These are phyloP conservation scores for Mystacornis crossleyi DNA, from an alignment of 2,113 vertebrate genomes.

Conservation along the genomic window DNA sequence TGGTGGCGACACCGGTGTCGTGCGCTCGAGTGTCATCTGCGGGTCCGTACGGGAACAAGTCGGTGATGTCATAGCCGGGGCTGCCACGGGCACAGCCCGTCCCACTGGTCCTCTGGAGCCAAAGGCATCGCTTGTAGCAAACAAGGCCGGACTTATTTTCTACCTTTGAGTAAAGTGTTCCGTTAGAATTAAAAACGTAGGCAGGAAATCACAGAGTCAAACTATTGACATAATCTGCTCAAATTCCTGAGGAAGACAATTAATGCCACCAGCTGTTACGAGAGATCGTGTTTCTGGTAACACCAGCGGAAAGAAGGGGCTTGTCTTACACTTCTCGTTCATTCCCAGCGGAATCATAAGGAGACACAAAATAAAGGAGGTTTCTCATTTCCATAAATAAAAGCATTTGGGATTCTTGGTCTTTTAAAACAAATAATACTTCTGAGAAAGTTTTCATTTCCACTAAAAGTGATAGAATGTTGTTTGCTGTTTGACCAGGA, in stretches of 20 bases:
- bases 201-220: neutral
- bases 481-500: neutral
- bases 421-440: neutral
- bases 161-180: too few relatives aligned
- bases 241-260: neutral
- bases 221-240: neutral
- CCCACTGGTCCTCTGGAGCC: accelerated
- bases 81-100: neutral
- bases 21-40: neutral
- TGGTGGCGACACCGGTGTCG: neutral
- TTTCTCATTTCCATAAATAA: neutral
- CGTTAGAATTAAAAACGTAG: neutral
- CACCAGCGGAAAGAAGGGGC: neutral
- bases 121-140: accelerated
- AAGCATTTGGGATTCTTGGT: neutral
- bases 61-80: neutral
- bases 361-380: neutral
- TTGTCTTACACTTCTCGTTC: accelerated
- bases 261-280: accelerated
- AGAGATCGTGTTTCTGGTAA: accelerated
- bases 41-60: neutral
- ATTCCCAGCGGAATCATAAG: neutral
- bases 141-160: too few relatives aligned
- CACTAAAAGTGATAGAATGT: neutral
- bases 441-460: neutral